These are phyloP conservation scores for Thunnus maccoyii DNA, from an alignment of 2,113 vertebrate species.

Conservation along the genomic window DNA sequence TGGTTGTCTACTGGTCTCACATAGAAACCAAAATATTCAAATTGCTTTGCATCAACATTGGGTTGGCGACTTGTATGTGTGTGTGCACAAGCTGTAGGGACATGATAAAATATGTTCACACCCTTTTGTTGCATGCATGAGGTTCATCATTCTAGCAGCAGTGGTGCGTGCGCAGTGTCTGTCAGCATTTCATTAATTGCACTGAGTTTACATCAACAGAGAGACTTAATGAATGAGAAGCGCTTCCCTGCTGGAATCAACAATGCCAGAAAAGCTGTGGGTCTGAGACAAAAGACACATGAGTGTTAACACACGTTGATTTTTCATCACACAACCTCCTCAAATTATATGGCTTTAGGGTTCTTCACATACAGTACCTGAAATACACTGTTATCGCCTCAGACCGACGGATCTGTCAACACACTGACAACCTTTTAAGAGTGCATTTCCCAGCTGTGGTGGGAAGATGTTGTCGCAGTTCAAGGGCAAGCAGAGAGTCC, in stretches of 20 bases:
- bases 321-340: constrained; percentile 52
- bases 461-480: constrained; percentile 8
- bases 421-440: constrained; percentile 16
- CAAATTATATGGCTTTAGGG: constrained; percentile 39
- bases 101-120: constrained; percentile 13
- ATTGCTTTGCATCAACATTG: constrained; percentile 16
- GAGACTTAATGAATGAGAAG: constrained; percentile 36
- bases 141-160: constrained; percentile 32
- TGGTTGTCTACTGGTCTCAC: constrained; percentile 29
- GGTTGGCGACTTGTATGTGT: not conserved
- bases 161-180: constrained; percentile 46
- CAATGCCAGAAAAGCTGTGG: constrained; percentile 37
- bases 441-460: constrained; percentile 12
- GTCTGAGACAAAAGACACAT: constrained; percentile 40
- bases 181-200: constrained; percentile 64
- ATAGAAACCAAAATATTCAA: constrained; percentile 32
- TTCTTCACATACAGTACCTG: constrained; percentile 33
- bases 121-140: constrained; percentile 41
- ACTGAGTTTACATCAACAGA: constrained; percentile 51
- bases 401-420: constrained; percentile 47
- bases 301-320: constrained; percentile 26
- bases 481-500: constrained; percentile 6
- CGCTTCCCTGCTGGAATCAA: constrained; percentile 16
- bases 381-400: constrained; percentile 22
- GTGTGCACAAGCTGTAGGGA: not conserved